Evolutionary conservation across 2,797 vertebrate genomes (phyloP).

Genomic region (Tolypeutes matacus): DNA sequence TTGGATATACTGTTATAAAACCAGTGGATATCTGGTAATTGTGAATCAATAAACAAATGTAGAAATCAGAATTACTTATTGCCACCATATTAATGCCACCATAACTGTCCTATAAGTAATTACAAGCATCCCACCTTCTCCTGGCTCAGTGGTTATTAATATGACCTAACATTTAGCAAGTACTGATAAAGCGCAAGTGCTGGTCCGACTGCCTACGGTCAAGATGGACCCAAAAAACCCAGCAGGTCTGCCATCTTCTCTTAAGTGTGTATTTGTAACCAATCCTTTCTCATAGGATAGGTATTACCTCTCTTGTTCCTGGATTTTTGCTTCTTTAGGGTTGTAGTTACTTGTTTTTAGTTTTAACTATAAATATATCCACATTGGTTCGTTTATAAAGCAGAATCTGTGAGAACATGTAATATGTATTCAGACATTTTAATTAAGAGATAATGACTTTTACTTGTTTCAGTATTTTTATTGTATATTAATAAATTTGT

Average conservation of each 20-base stretch:
- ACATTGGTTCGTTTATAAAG: neutral
- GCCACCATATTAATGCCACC: neutral
- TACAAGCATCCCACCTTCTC: neutral
- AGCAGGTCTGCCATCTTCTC: neutral
- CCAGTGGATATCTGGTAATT: neutral
- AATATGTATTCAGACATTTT: neutral
- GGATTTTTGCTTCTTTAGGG: neutral
- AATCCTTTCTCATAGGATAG: neutral
- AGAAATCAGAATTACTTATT: slow-evolving; percentile 41
- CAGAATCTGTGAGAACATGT: neutral
- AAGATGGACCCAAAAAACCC: neutral
- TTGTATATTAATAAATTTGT: neutral
- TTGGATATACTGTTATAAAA: neutral
- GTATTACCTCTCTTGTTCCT: neutral
- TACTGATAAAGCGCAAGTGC: neutral
- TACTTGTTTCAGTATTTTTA: neutral
- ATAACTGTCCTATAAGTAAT: slow-evolving; percentile 9
- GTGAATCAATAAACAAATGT: neutral
- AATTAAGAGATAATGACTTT: neutral
- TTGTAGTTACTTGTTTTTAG: slow-evolving; percentile 17
- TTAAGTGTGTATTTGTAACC: neutral
- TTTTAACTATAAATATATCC: neutral
- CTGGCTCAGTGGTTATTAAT: neutral
- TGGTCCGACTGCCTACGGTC: neutral
- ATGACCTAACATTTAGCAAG: slow-evolving; percentile 20